Evolutionary conservation across 1,140 invertebrate species (phyloP), one percentile per base, ranked within the genome.

Genomic region (Octopus sinensis): DNA sequence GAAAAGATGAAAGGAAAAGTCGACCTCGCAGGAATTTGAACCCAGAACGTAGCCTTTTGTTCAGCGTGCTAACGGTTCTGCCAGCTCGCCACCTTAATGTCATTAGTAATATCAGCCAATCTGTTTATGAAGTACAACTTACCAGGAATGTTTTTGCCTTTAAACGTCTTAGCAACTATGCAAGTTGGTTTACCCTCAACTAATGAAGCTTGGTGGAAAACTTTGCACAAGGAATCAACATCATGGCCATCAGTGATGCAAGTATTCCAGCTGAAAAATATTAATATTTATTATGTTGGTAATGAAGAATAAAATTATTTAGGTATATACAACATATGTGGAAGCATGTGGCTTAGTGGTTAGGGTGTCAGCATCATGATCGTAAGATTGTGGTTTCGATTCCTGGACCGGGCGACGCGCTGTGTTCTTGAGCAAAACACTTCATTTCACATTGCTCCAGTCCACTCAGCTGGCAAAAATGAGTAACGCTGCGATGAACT

Each of bases 221-320:
- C 89, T 82, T 96, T 97, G 86, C 93, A 94, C 51, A 99, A 91
- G 89, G 95, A 96, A 82, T 95, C 94, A 53, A 99, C 94, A 90
- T 98, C 95, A 89, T 99, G 98, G 0, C 98, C 98, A 92, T 99
- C 97, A 54, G 99, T 95, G 73, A 98, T 95, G 83, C 97, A 92
- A 0, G 97, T 94, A 90, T 99, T 94, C 86, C 92, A 93, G 6
- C 92, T 92, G 82, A 43, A 80, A 82, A 82, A n/a, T 56, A 77
- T 10, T 43, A 43, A 43, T 43, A 43, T 43, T 1, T 43, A 30
- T n/a, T 78, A 10, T 5, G 56, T 12, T 71, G 52, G 30, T 54
- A 12, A 43, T 3, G 30, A 43, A 43, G 30, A 43, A 43, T 43
- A 77, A 77, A 51, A 77, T 30, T 23, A 23, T 23, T 23, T 23